Conservation (phyloP, 2,888 invertebrate species). For the Tachina lurida region DNA sequence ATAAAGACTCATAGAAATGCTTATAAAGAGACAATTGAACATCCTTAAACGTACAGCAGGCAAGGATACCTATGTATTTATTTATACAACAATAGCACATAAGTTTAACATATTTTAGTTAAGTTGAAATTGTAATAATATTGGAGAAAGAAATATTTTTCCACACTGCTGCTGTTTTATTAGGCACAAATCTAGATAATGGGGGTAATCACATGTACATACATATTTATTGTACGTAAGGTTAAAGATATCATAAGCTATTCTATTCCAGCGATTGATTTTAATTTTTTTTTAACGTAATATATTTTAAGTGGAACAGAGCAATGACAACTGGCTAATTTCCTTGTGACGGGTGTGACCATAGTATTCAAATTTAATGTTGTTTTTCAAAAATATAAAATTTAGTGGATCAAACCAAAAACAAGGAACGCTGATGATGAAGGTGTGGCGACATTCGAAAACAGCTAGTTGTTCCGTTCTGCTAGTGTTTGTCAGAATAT, state of each 20-base stretch:
- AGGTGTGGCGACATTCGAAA: too few species aligned
- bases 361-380: too few species aligned
- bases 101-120: neutral
- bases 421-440: too few species aligned
- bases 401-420: too few species aligned
- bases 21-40: slow-evolving; percentile 10
- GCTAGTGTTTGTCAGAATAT: too few species aligned
- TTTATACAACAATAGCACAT: neutral
- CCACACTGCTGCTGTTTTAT: neutral
- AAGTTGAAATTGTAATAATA: slow-evolving; percentile 27
- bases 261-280: too few species aligned
- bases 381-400: too few species aligned
- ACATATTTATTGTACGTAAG: neutral
- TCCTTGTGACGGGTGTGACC: too few species aligned
- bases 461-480: too few species aligned
- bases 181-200: slow-evolving; percentile 3
- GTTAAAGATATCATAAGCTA: neutral
- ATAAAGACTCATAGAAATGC: neutral
- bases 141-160: neutral
- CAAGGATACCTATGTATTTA: neutral
- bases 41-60: neutral
- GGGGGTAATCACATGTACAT: neutral
- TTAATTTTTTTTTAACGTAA: too few species aligned
- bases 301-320: too few species aligned
- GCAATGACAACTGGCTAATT: too few species aligned